Base-by-base conservation (phyloP, 1,140 invertebrate genomes). In the Cardiocondyla obscurior region DNA sequence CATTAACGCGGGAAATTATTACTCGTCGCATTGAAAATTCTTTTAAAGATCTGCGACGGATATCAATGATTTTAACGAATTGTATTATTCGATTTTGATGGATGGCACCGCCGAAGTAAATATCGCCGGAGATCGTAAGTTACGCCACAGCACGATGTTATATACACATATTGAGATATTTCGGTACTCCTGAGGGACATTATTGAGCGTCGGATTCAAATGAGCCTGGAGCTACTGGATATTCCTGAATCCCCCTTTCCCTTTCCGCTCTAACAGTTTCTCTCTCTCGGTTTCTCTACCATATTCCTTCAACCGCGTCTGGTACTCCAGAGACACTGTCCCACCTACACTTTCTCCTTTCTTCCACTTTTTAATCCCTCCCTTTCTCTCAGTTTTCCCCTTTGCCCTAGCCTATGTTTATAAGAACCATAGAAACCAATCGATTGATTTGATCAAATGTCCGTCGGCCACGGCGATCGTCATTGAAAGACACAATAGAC, bases 381-480 rank as follows among this genome's bases (percentile, higher is more conserved):
- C 30, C 16, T 25, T 46, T 67, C 46, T 44, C 49, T 62, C 14
- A 46, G 73, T 83, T 86, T 85, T 46, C 55, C 60, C 39, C 65
- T 58, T n/a, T 28, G 22, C 19, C 46, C n/a, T 53, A 60, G 14
- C 72, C 72, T 55, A 60, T 85, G 85, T 91, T 91, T 88, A 88
- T 89, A 92, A 90, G 89, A 90, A 91, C 87, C 72, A 81, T 87
- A 86, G 87, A 90, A 89, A 92, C 81, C 87, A 88, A 92, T 92
- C 89, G 91, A 89, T 90, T 92, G 90, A 93, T 93, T 92, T 89
- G 90, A 93, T 93, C 92, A 92, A 92, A 93, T 89, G 90, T 91
- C 87, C 86, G 83, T 90, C 79, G 81, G 73, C 86, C 88, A 90
- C 88, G 90, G 90, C 90, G 91, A 92, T 92, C 93, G 92, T 92